These are phyloP conservation scores for Slavum lentiscoides DNA, from an alignment of 2,888 invertebrate species.

Conservation along the genomic window DNA sequence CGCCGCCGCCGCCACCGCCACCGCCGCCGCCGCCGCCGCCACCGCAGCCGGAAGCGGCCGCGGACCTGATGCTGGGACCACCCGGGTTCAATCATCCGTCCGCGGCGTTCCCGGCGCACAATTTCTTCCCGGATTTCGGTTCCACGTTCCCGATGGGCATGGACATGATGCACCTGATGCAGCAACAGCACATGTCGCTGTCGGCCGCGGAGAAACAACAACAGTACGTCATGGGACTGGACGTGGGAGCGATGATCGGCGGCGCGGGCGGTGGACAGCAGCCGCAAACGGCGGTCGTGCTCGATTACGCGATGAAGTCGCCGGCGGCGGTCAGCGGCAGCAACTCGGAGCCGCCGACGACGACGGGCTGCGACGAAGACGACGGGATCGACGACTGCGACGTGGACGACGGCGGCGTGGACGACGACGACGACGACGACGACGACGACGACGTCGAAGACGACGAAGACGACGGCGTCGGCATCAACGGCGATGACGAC, in stretches of 20 bases:
- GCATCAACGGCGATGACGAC: not conserved
- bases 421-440: constrained; percentile 5
- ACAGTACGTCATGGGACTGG: constrained; percentile 24
- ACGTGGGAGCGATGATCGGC: not conserved
- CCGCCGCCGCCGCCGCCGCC: constrained; percentile 54
- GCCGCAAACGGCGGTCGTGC: constrained; percentile 53
- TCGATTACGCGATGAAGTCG: constrained; percentile 56
- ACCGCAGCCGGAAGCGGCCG: constrained; percentile 56
- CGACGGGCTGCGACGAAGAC: not conserved
- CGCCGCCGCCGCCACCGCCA: not conserved
- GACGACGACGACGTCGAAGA: not conserved
- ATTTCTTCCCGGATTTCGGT: constrained; percentile 80
- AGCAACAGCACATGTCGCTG: constrained; percentile 64
- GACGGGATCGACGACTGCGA: not conserved
- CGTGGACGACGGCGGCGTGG: not conserved
- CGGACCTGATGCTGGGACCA: constrained; percentile 63
- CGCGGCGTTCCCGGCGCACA: constrained; percentile 66
- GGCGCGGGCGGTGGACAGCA: constrained; percentile 20
- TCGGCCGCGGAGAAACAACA: constrained; percentile 36
- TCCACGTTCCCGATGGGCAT: constrained; percentile 81
- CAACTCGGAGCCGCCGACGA: constrained; percentile 53
- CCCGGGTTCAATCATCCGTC: constrained; percentile 74
- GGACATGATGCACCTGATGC: constrained; percentile 81
- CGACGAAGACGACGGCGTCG: constrained; percentile 60
- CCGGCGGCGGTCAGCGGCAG: constrained; percentile 49